Conservation (phyloP, 2,888 invertebrate genomes). For the Craniophora ligustri region DNA sequence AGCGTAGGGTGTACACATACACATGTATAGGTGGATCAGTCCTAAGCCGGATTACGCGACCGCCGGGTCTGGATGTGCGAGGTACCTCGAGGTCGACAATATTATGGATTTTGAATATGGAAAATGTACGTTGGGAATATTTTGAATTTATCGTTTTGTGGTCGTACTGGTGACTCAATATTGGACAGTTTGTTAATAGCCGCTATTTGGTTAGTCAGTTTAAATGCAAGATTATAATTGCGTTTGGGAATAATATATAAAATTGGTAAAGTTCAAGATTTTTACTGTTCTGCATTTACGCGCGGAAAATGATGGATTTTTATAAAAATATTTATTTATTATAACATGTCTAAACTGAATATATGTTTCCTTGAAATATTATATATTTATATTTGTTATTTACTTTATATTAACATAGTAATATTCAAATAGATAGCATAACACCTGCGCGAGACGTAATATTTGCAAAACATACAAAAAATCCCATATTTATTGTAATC, state of each 20-base stretch:
- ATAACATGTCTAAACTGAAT: no score
- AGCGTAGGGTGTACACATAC: conserved; percentile 61
- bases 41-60: conserved; percentile 85
- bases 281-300: no score
- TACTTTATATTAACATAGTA: conserved; percentile 31
- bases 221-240: no score
- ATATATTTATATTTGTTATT: no score
- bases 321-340: no score
- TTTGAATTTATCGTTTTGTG: conserved; percentile 45
- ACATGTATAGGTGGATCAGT: conserved; percentile 70
- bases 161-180: conserved; percentile 18
- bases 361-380: no score
- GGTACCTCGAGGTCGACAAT: conserved; percentile 72
- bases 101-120: conserved; percentile 73
- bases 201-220: no score
- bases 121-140: conserved; percentile 55
- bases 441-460: background rate
- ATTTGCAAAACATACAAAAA: conserved; percentile 3
- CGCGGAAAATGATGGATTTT: background rate
- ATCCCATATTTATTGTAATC: conserved; percentile 13
- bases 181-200: no score
- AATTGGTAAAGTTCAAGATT: no score
- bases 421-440: background rate
- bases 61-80: conserved; percentile 75
- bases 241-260: no score